Percentiles rank a stretch among this genome's conserved stretches.
Evolutionary conservation across 2,888 invertebrate genomes (phyloP).

Genomic region (Plebejus melissa): DNA sequence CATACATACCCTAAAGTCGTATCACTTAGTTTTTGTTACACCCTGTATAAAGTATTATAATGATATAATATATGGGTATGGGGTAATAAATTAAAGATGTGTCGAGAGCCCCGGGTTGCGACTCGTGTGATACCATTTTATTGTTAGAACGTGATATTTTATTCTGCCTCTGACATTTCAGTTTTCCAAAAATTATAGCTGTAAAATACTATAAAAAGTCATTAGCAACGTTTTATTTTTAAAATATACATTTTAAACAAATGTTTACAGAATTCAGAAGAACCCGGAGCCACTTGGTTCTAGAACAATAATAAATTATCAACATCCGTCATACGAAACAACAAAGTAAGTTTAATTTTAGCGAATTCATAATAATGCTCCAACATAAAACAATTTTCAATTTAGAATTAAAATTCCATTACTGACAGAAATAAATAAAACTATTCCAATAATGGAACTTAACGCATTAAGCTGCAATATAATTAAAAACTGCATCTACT

Average conservation of each 20-base stretch:
- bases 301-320: no score
- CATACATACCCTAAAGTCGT: no score
- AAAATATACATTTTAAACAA: no score
- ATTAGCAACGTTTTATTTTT: no score
- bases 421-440: neutral
- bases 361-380: neutral
- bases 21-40: no score
- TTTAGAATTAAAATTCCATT: neutral
- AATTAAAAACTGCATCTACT: conserved; percentile 13
- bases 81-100: neutral
- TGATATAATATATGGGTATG: neutral
- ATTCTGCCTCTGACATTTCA: neutral
- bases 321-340: no score
- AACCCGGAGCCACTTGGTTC: neutral
- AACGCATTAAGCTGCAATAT: conserved; percentile 6
- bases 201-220: no score
- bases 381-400: neutral
- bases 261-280: neutral
- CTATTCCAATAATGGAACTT: conserved; percentile 8
- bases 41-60: neutral
- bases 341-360: neutral
- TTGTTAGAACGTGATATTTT: neutral
- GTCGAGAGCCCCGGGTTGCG: neutral
- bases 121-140: neutral
- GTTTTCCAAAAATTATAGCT: neutral